Evolutionary conservation across 1,140 invertebrate species (phyloP), one percentile per base, ranked within the genome.

Genomic region (Pseudomyrmex pallidus): DNA sequence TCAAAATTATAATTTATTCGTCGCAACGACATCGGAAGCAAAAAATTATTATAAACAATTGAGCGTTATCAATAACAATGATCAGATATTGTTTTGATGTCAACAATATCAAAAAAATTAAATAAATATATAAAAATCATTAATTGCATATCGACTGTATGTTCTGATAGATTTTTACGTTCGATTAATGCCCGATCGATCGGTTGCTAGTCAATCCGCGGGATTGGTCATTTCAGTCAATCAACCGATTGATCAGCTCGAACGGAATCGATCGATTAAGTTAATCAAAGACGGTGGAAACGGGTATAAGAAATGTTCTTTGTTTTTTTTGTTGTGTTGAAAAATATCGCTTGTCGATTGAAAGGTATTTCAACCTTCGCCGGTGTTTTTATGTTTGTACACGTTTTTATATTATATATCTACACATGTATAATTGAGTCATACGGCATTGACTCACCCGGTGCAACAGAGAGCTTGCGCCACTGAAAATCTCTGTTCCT

Each of bases 381-480:
- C 10, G 2, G 10, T 9, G 2, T 7, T 59, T 20, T 17, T 10
- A 2, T 20, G 57, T 35, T 35, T 35, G 22, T 10, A 10, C 15
- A 20, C 15, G 54, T 48, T 59, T 56, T 67, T 54, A 15, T 20
- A 25, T 50, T 1, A 17, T n/a, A 12, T 13, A 80, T 35, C 4
- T 35, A 15, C 7, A 15, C 20, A 5, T 35, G 35, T 35, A 25
- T 25, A 15, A 68, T 68, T 52, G 72, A 44, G 46, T 72, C 66
- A 67, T 22, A n/a, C 20, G 61, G 50, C 12, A 67, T 59, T 59
- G 57, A 68, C 86, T 92, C 80, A 94, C 94, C 94, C 97, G 50
- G 93, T 90, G 92, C 96, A 97, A 93, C 96, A 97, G 83, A 96
- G 95, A 76, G 95, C 94, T 82, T 98, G 96, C 0, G 97, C 96